Conservation (phyloP, 2,797 vertebrate genomes). For the Lycodopsis pacificus region DNA sequence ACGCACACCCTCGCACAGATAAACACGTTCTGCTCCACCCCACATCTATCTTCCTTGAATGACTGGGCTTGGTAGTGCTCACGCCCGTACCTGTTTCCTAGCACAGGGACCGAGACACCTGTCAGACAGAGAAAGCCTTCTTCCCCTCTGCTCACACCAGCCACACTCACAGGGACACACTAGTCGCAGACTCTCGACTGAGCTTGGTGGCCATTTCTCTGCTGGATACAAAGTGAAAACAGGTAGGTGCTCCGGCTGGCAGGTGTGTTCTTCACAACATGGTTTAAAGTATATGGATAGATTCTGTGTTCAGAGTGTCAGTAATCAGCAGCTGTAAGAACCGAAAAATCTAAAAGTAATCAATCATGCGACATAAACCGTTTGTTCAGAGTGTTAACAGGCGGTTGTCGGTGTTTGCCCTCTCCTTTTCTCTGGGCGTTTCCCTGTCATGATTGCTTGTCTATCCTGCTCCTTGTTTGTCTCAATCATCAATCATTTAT, state of each 20-base stretch:
- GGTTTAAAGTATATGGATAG: background rate
- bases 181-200: slow-evolving; percentile 7
- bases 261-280: slow-evolving; percentile 3
- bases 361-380: slow-evolving; percentile 17
- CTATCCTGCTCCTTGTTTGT: slow-evolving; percentile 28
- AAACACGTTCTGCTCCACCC: slow-evolving; percentile 71
- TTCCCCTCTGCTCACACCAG: slow-evolving; percentile 39
- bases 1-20: slow-evolving; percentile 34
- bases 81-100: slow-evolving; percentile 80
- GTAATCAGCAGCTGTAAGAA: background rate
- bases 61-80: slow-evolving; percentile 80
- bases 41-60: slow-evolving; percentile 72
- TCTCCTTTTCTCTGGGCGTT: slow-evolving; percentile 52
- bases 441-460: slow-evolving; percentile 34
- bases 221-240: slow-evolving; percentile 36
- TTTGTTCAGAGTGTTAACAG: slow-evolving; percentile 28
- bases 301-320: background rate
- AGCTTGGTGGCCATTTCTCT: slow-evolving; percentile 40
- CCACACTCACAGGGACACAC: slow-evolving; percentile 27
- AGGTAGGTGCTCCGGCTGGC: slow-evolving; percentile 57
- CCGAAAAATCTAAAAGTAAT: slow-evolving; percentile 13
- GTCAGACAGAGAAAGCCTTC: slow-evolving; percentile 67
- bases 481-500: slow-evolving; percentile 68
- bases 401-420: slow-evolving; percentile 54
- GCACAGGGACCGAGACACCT: slow-evolving; percentile 74